Evolutionary conservation across 2,797 vertebrate species (phyloP).

Genomic region (Premnoplex brunnescens): DNA sequence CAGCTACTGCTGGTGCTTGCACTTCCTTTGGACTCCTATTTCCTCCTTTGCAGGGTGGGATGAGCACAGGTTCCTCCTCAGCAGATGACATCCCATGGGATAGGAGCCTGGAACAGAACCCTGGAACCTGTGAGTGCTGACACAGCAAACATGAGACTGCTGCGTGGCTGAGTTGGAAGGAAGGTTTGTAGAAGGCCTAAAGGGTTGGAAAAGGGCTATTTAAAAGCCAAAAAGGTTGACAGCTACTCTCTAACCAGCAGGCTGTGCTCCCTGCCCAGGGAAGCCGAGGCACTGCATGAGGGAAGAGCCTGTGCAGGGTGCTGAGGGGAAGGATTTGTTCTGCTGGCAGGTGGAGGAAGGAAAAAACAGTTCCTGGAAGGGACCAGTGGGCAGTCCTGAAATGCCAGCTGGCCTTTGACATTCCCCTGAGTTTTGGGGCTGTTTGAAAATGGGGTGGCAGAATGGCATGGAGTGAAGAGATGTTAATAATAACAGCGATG

Average conservation of each 20-base stretch:
- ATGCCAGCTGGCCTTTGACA: neutral
- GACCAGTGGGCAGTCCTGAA: neutral
- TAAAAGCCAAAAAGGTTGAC: neutral
- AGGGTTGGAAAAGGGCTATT: neutral
- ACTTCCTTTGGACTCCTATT: neutral
- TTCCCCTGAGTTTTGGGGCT: neutral
- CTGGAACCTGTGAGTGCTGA: too few relatives aligned
- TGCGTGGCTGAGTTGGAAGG: neutral
- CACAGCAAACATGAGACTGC: neutral
- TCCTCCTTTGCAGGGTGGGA: neutral
- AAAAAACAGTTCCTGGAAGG: neutral
- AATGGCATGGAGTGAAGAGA: neutral
- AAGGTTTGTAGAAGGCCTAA: neutral
- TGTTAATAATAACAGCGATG: neutral
- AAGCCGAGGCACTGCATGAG: neutral
- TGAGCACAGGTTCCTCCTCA: neutral
- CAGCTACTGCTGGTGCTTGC: neutral
- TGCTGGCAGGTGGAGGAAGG: neutral
- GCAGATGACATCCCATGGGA: neutral
- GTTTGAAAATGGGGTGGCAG: neutral
- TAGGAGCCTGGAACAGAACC: neutral
- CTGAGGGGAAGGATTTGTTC: neutral
- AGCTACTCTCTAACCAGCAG: neutral
- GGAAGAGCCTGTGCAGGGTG: neutral
- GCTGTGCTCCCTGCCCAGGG: rapidly evolving